Evolutionary conservation across 2,113 vertebrate species (phyloP).

Genomic region (Lutjanus erythropterus): DNA sequence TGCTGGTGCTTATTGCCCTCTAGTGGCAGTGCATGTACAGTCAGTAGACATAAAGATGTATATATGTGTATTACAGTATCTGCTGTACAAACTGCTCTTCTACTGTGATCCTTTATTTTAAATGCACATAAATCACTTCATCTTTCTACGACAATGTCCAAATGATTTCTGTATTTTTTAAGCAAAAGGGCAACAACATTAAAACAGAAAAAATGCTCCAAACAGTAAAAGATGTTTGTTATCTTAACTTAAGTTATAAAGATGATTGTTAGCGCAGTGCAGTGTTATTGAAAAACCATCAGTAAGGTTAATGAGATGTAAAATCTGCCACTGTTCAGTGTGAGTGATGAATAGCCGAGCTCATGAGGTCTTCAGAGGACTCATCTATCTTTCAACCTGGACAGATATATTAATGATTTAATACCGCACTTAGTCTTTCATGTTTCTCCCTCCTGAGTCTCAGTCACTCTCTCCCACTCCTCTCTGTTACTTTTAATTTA

Average conservation of each 20-base stretch:
- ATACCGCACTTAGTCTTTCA: conserved; percentile 20
- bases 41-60: neutral
- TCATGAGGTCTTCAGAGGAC: conserved; percentile 2
- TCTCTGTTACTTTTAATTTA: conserved; percentile 36
- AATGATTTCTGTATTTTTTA: conserved; percentile 18
- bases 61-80: neutral
- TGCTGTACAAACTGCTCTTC: neutral
- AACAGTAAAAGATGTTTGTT: conserved; percentile 8
- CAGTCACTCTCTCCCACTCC: conserved; percentile 4
- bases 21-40: conserved; percentile 36
- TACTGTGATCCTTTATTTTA: neutral
- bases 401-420: conserved; percentile 44
- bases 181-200: conserved; percentile 10
- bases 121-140: neutral
- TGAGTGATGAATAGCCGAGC: conserved; percentile 25
- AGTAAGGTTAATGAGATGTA: conserved; percentile 45
- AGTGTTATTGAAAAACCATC: conserved; percentile 18
- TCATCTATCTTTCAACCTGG: conserved; percentile 40
- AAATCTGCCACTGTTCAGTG: conserved; percentile 21
- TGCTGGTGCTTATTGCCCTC: conserved; percentile 53
- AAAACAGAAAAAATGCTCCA: conserved; percentile 25
- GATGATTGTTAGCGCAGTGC: neutral
- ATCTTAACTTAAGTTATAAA: neutral
- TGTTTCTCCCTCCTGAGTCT: conserved; percentile 22
- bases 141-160: conserved; percentile 1